Percentiles rank a stretch among this genome's conserved stretches.
These are phyloP conservation scores for Galbula dea DNA, from an alignment of 2,113 vertebrate species.

Conservation along the genomic window DNA sequence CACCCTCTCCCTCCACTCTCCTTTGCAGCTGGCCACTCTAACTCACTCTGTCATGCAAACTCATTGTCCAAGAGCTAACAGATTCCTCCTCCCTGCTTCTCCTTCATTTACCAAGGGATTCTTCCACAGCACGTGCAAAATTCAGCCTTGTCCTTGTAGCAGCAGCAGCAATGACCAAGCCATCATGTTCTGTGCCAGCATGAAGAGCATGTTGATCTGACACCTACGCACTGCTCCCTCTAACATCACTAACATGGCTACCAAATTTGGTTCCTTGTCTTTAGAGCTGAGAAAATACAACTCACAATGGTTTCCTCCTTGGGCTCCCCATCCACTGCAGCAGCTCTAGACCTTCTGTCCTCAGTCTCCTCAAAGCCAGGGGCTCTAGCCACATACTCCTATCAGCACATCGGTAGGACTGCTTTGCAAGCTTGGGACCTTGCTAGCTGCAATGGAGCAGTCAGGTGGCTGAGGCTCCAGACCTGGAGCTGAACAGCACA, in stretches of 20 bases:
- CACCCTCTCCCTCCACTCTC: not conserved
- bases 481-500: not conserved
- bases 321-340: not conserved
- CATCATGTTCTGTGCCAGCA: not conserved
- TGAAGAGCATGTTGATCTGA: not conserved
- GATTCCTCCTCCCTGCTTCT: not conserved
- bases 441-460: not conserved
- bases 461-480: accelerated
- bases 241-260: not conserved
- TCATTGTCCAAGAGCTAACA: not conserved
- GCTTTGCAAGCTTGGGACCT: not conserved
- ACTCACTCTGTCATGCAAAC: not conserved
- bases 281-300: not conserved
- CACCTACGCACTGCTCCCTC: not conserved
- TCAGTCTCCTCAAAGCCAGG: not conserved
- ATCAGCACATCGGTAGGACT: not conserved
- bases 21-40: not conserved
- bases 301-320: not conserved
- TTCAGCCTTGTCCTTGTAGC: not conserved
- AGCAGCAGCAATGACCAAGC: not conserved
- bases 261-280: not conserved
- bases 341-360: not conserved
- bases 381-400: not conserved
- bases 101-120: not conserved
- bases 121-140: not conserved